Conservation (phyloP, 2,113 vertebrate species). For the Saimiri boliviensis region DNA sequence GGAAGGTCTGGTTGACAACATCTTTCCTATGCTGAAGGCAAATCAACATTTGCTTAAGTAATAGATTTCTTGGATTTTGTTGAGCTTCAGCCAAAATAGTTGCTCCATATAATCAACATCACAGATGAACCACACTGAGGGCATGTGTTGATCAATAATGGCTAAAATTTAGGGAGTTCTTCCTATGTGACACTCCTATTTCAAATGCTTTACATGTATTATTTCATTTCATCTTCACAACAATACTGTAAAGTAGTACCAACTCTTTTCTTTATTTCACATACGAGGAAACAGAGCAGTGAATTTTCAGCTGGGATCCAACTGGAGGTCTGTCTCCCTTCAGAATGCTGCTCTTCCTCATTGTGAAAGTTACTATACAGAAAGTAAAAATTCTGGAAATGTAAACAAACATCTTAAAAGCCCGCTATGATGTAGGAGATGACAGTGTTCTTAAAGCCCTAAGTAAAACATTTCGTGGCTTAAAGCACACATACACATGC, state of each 20-base stretch:
- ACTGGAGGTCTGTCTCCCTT: background rate
- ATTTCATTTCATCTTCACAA: background rate
- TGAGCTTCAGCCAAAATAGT: background rate
- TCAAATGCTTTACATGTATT: background rate
- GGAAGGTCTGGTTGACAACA: background rate
- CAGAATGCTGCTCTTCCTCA: background rate
- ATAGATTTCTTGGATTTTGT: background rate
- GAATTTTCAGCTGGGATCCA: background rate
- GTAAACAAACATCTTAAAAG: background rate
- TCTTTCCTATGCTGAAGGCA: background rate
- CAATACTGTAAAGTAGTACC: background rate
- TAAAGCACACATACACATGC: background rate
- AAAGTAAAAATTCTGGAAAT: background rate
- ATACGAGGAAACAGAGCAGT: background rate
- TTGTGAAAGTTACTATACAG: background rate
- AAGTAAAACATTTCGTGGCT: background rate
- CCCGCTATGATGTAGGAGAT: background rate
- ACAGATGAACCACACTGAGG: accelerated
- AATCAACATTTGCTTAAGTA: background rate
- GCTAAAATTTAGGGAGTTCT: background rate
- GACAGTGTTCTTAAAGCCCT: background rate
- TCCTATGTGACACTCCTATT: background rate
- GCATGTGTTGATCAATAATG: no score
- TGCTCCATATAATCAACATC: background rate
- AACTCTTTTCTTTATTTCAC: background rate